Percentiles rank a stretch among this genome's conserved stretches.
These are phyloP conservation scores for Chroicocephalus ridibundus DNA, from an alignment of 2,113 vertebrate species.

Conservation along the genomic window DNA sequence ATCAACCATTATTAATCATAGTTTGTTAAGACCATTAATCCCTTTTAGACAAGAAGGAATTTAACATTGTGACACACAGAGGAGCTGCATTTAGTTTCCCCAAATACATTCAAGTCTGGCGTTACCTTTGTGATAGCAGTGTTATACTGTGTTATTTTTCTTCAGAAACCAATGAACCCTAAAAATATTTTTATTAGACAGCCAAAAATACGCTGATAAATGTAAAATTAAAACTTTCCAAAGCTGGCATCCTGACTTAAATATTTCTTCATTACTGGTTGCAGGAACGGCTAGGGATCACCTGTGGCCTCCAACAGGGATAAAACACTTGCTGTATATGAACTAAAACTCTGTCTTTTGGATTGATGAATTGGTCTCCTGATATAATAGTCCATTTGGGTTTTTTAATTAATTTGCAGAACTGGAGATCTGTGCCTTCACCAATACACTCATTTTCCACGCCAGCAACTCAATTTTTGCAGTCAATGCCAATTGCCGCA, in stretches of 20 bases:
- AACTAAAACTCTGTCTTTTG: neutral
- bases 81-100: neutral
- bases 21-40: neutral
- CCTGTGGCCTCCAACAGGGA: neutral
- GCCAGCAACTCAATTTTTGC: neutral
- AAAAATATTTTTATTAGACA: neutral
- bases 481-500: neutral
- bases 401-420: neutral
- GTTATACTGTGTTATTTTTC: neutral
- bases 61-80: neutral
- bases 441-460: neutral
- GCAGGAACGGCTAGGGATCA: neutral
- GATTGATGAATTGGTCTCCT: neutral
- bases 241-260: neutral
- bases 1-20: neutral
- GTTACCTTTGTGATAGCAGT: neutral
- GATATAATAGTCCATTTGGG: neutral
- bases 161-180: neutral
- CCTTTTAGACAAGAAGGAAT: neutral
- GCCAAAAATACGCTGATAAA: neutral
- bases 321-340: neutral
- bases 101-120: neutral
- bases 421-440: neutral
- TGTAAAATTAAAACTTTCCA: neutral
- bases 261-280: neutral